A percentile compares a stretch with the other conserved stretches of the same genome.
Evolutionary conservation across 2,113 vertebrate species (phyloP).

Genomic region (Equus quagga): DNA sequence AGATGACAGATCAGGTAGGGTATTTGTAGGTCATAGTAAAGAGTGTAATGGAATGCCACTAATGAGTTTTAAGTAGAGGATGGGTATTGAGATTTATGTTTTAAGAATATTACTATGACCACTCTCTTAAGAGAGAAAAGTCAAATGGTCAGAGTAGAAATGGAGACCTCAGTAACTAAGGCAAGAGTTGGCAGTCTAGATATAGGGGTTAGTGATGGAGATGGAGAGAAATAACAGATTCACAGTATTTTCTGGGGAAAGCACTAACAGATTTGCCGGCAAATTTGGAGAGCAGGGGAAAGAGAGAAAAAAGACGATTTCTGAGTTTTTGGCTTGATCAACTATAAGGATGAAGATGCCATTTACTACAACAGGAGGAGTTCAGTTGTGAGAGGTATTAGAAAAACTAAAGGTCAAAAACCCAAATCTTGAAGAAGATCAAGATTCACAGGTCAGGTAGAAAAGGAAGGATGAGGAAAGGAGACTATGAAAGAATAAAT

Average conservation of each 20-base stretch:
- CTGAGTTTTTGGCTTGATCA: neutral
- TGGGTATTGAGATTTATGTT: neutral
- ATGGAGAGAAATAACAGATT: conserved; percentile 4
- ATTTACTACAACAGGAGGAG: neutral
- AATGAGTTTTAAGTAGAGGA: neutral
- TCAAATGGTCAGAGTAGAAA: neutral
- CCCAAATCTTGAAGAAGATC: neutral
- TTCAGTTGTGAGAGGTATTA: neutral
- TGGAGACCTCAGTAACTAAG: neutral
- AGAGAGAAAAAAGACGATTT: neutral
- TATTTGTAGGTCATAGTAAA: neutral
- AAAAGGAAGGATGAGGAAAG: conserved; percentile 19
- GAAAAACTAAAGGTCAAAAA: neutral
- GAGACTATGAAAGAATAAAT: neutral
- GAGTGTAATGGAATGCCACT: neutral
- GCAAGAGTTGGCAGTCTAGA: neutral
- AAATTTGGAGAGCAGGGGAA: neutral
- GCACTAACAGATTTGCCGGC: neutral
- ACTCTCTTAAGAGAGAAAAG: conserved; percentile 15
- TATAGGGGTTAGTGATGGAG: neutral
- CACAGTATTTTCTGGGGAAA: neutral
- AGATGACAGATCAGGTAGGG: neutral
- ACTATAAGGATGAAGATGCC: neutral
- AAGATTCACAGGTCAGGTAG: neutral
- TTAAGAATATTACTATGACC: neutral